Conservation (phyloP, 2,113 vertebrate species). For the Callionymus lyra region DNA sequence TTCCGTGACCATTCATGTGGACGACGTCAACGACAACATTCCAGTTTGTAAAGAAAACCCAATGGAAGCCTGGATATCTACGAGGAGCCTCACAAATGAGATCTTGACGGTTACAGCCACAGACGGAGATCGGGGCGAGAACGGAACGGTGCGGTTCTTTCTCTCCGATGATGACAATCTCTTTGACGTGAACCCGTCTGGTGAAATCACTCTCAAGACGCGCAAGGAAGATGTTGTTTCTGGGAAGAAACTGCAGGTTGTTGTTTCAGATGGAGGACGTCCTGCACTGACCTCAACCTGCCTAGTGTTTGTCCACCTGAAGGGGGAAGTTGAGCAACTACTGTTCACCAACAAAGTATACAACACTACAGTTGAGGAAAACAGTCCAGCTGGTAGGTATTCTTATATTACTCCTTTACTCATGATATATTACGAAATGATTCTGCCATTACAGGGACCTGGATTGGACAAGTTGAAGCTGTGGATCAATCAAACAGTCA, state of each 20-base stretch:
- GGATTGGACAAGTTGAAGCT: slow-evolving; percentile 73
- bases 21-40: slow-evolving; percentile 85
- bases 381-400: slow-evolving; percentile 71
- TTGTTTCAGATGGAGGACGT: slow-evolving; percentile 70
- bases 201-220: slow-evolving; percentile 71
- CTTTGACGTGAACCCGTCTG: slow-evolving; percentile 72
- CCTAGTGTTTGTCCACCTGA: slow-evolving; percentile 72
- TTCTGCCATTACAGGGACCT: slow-evolving; percentile 62
- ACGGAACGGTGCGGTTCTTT: slow-evolving; percentile 70
- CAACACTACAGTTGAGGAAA: slow-evolving; percentile 69
- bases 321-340: slow-evolving; percentile 62
- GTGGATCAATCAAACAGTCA: slow-evolving; percentile 44
- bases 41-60: slow-evolving; percentile 74
- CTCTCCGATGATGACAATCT: slow-evolving; percentile 56
- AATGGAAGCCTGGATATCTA: slow-evolving; percentile 60
- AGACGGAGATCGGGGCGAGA: slow-evolving; percentile 75
- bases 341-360: slow-evolving; percentile 73
- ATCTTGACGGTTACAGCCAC: slow-evolving; percentile 60
- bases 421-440: background rate
- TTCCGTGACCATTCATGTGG: slow-evolving; percentile 64
- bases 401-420: background rate
- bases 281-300: slow-evolving; percentile 68
- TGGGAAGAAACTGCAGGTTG: slow-evolving; percentile 64
- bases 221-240: slow-evolving; percentile 50
- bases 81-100: slow-evolving; percentile 52